Conservation (phyloP, 2,113 vertebrate genomes). For the Aleadryas rufinucha region DNA sequence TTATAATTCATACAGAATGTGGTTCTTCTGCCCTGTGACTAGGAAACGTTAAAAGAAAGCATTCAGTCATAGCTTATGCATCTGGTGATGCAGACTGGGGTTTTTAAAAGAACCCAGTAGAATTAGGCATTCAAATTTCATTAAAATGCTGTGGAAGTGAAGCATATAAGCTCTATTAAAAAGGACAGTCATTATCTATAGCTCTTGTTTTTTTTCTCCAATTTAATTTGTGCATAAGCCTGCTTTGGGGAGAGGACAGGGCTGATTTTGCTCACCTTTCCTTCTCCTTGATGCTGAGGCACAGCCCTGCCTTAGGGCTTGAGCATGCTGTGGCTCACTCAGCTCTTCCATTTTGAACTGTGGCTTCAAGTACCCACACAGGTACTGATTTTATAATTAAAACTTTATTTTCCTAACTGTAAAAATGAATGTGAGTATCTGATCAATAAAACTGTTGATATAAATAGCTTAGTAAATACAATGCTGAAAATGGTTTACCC, state of each 20-base stretch:
- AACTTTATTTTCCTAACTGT: neutral
- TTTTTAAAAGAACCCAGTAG: conserved; percentile 36
- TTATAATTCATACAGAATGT: conserved; percentile 19
- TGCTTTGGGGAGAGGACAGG: neutral
- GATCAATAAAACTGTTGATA: neutral
- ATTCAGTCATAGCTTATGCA: conserved; percentile 22
- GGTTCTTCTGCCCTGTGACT: neutral
- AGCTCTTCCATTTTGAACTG: neutral
- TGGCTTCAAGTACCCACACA: neutral
- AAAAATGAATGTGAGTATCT: neutral
- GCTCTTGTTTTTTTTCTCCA: neutral
- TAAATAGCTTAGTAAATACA: neutral
- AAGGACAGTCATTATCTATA: conserved; percentile 20
- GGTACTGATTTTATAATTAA: neutral
- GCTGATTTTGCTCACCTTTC: neutral
- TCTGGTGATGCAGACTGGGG: neutral
- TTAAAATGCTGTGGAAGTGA: conserved; percentile 45
- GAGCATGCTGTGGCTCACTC: neutral
- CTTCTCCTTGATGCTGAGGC: neutral
- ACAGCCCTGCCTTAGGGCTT: neutral
- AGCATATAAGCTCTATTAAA: conserved; percentile 35
- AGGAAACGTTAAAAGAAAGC: neutral
- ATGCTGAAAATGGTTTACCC: neutral
- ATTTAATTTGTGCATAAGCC: neutral
- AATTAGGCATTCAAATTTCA: conserved; percentile 31